Conservation (phyloP, 2,113 vertebrate species). For the Myrmophylax atrothorax region DNA sequence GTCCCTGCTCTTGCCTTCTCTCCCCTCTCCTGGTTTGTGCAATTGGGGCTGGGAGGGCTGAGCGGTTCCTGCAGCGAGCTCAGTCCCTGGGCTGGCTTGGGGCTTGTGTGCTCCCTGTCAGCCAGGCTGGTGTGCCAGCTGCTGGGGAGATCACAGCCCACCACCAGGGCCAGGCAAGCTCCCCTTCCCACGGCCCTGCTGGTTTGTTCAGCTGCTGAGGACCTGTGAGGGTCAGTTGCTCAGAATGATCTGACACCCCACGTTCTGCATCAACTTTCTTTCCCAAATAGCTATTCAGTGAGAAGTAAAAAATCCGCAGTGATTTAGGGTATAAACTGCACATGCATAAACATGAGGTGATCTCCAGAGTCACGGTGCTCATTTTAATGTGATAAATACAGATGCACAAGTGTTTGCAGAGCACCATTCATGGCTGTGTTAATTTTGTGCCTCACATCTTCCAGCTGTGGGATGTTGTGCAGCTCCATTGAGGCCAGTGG, state of each 20-base stretch:
- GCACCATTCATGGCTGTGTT: neutral
- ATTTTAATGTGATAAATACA: neutral
- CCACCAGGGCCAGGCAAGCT: neutral
- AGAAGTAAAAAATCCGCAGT: neutral
- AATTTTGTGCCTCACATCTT: neutral
- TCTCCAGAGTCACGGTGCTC: neutral
- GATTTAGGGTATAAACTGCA: neutral
- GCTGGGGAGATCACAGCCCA: neutral
- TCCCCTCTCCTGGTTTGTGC: neutral
- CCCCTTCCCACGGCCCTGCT: neutral
- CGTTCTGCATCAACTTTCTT: neutral
- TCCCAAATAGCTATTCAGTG: neutral
- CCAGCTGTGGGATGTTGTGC: neutral
- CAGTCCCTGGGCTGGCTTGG: neutral
- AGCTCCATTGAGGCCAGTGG: neutral
- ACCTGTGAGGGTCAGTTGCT: neutral
- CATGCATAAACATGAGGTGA: conserved; percentile 19
- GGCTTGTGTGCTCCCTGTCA: neutral
- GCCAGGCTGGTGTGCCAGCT: neutral
- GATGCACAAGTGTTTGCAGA: neutral
- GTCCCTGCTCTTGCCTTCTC: no score
- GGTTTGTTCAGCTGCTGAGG: neutral
- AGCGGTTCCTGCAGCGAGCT: neutral
- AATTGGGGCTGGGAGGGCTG: neutral
- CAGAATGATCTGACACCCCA: neutral